A percentile compares a stretch with the other conserved stretches of the same genome.
These are phyloP conservation scores for Perccottus glenii DNA, from an alignment of 2,113 vertebrate genomes.

Conservation along the genomic window DNA sequence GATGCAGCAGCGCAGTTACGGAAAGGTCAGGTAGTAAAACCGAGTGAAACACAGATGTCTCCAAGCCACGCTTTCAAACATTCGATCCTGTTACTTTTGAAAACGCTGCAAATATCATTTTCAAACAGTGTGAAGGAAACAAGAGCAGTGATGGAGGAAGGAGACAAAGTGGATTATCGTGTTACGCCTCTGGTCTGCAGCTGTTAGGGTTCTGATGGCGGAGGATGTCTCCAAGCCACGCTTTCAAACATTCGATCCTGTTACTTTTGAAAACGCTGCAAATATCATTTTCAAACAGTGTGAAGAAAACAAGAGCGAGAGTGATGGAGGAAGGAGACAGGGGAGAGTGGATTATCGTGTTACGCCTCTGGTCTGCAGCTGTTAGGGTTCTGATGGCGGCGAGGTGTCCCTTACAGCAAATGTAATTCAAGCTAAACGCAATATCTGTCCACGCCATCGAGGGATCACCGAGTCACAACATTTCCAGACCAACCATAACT, in stretches of 20 bases:
- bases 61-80: slow-evolving; percentile 48
- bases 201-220: slow-evolving; percentile 63
- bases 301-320: slow-evolving; percentile 50
- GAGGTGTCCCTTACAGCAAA: slow-evolving; percentile 62
- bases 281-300: slow-evolving; percentile 71
- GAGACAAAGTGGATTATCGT: slow-evolving; percentile 44
- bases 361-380: slow-evolving; percentile 67
- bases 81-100: slow-evolving; percentile 60
- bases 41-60: slow-evolving; percentile 65
- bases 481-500: slow-evolving; percentile 53
- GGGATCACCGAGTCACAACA: slow-evolving; percentile 72
- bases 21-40: slow-evolving; percentile 54
- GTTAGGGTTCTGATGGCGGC: slow-evolving; percentile 58
- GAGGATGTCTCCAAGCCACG: slow-evolving; percentile 33
- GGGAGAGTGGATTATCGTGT: slow-evolving; percentile 49
- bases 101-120: slow-evolving; percentile 65
- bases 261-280: slow-evolving; percentile 57
- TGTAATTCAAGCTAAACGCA: slow-evolving; percentile 70
- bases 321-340: slow-evolving; percentile 20
- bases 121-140: slow-evolving; percentile 68
- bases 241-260: slow-evolving; percentile 60
- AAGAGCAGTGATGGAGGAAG: slow-evolving; percentile 17
- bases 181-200: slow-evolving; percentile 65
- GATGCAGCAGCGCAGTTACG: slow-evolving; percentile 40
- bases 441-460: slow-evolving; percentile 57